Percentiles rank a stretch among this genome's conserved stretches.
Conservation (phyloP, 2,888 invertebrate species). For the Oasisia sp. region DNA sequence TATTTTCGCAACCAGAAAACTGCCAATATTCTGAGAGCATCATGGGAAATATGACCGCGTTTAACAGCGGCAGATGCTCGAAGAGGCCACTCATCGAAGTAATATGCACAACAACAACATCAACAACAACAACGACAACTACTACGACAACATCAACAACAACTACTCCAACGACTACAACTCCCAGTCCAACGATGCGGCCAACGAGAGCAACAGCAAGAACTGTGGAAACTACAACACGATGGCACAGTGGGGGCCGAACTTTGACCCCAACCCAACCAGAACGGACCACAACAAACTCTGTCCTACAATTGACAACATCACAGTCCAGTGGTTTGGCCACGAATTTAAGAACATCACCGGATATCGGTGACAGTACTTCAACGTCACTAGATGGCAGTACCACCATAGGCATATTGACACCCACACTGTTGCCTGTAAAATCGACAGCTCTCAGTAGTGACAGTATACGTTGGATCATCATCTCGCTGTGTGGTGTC, state of each 20-base stretch:
- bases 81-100: background rate
- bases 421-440: background rate
- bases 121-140: background rate
- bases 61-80: background rate
- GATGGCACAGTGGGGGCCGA: background rate
- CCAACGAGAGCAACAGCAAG: background rate
- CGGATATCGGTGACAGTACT: background rate
- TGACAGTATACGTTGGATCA: background rate
- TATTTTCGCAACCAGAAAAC: background rate
- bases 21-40: background rate
- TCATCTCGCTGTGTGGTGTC: background rate
- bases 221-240: background rate
- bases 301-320: background rate
- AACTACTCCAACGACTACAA: background rate
- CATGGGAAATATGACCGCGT: background rate
- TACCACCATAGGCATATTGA: background rate
- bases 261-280: background rate
- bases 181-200: background rate
- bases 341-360: background rate
- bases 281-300: background rate
- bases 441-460: background rate
- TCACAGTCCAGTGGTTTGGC: background rate
- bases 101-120: background rate
- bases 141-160: background rate
- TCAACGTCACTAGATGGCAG: background rate